A percentile compares a stretch with the other conserved stretches of the same genome.
These are phyloP conservation scores for Daubentonia madagascariensis DNA, from an alignment of 2,113 vertebrate genomes.

Conservation along the genomic window DNA sequence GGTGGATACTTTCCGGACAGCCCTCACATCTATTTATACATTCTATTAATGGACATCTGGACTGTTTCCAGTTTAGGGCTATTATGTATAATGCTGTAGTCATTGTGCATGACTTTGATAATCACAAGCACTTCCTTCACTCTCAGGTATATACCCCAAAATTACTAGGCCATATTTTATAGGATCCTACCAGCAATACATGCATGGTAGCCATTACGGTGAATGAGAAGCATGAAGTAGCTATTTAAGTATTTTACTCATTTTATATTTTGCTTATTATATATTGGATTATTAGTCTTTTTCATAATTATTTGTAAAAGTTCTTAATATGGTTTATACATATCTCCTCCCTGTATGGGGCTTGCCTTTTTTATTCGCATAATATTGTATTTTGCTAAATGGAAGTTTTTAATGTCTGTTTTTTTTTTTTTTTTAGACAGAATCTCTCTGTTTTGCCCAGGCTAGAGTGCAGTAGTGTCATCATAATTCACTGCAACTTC, in stretches of 20 bases:
- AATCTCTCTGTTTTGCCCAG: no score
- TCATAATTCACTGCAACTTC: no score
- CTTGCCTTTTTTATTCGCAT: neutral
- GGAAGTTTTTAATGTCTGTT: neutral
- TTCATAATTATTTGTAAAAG: neutral
- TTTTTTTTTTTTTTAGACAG: no score
- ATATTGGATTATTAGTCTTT: neutral
- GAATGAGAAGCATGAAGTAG: neutral
- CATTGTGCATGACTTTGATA: neutral
- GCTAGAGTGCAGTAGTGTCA: no score
- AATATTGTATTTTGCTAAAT: neutral
- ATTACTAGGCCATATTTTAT: neutral
- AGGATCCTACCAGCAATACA: no score
- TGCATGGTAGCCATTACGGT: neutral
- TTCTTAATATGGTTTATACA: neutral
- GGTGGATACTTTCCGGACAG: no score
- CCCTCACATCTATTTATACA: no score
- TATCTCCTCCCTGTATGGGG: neutral
- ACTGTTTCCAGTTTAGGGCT: neutral
- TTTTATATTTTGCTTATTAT: neutral
- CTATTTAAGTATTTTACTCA: neutral
- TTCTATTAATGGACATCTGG: neutral
- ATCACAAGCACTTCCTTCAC: neutral
- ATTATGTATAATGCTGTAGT: neutral
- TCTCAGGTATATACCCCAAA: neutral